phyloP scores from a whole-genome alignment of 2,113 vertebrate species.

The Amphilophus citrinellus region DNA sequence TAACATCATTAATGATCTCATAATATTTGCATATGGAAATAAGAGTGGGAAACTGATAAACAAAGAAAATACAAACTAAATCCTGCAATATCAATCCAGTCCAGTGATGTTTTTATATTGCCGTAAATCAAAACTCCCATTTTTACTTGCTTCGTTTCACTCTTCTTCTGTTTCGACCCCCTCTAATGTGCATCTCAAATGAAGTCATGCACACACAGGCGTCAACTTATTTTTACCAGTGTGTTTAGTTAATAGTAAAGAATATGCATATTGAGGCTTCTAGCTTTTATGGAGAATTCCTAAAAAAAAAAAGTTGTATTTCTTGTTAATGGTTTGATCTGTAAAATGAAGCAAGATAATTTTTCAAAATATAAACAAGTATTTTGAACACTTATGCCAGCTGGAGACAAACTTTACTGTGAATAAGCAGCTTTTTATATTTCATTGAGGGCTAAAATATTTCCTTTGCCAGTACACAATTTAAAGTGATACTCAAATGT shows the following conservation, averaged over 20 bases:
- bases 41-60: neutral
- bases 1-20: neutral
- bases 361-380: slow-evolving; percentile 30
- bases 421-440: slow-evolving; percentile 13
- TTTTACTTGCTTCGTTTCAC: neutral
- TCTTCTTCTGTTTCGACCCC: neutral
- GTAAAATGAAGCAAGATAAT: neutral
- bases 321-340: neutral
- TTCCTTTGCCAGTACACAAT: slow-evolving; percentile 1
- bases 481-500: slow-evolving; percentile 22
- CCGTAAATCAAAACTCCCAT: slow-evolving; percentile 1
- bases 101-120: neutral
- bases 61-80: neutral
- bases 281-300: slow-evolving; percentile 5
- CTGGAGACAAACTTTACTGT: slow-evolving; percentile 8
- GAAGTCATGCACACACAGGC: neutral
- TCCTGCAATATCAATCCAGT: neutral
- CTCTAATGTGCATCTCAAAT: neutral
- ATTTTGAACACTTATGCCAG: slow-evolving; percentile 14
- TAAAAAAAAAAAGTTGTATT: neutral
- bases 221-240: neutral
- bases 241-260: neutral
- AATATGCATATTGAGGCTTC: neutral
- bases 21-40: neutral
- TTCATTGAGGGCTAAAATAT: slow-evolving; percentile 12